A percentile compares a stretch with the other conserved stretches of the same genome.
Evolutionary conservation across 2,888 invertebrate species (phyloP).

Genomic region (Cosmia pyralina): DNA sequence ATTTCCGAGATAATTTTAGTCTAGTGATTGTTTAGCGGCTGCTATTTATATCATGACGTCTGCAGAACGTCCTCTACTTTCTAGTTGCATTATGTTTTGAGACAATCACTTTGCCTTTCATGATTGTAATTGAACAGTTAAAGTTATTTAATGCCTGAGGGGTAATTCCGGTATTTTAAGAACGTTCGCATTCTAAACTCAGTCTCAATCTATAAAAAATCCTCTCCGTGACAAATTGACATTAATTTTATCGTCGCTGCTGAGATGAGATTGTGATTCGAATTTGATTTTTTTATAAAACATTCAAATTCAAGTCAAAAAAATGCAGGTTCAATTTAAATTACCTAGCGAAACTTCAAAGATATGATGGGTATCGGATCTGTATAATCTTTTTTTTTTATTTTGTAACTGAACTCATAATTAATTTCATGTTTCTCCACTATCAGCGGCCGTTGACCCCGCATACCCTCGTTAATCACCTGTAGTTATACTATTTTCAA

Average conservation of each 20-base stretch:
- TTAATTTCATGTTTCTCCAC: no score
- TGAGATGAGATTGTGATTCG: no score
- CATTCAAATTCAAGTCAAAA: no score
- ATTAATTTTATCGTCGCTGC: no score
- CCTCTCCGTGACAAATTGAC: no score
- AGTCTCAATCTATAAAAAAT: background rate
- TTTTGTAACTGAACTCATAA: no score
- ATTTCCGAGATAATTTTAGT: conserved; percentile 25
- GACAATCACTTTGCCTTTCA: background rate
- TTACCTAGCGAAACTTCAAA: no score
- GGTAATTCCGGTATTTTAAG: background rate
- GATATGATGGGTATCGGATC: no score
- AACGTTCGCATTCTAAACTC: background rate
- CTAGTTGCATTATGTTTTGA: background rate
- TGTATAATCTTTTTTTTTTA: no score
- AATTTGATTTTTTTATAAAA: no score
- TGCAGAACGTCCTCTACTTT: conserved; percentile 11
- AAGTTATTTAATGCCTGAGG: background rate
- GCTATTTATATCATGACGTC: conserved; percentile 4
- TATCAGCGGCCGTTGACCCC: background rate
- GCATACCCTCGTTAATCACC: background rate
- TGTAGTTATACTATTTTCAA: background rate
- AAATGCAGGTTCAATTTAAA: background rate
- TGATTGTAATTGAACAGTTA: background rate
- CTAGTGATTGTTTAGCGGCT: conserved; percentile 12